Base-by-base conservation (phyloP, 2,113 vertebrate genomes). In the Bubo bubo region DNA sequence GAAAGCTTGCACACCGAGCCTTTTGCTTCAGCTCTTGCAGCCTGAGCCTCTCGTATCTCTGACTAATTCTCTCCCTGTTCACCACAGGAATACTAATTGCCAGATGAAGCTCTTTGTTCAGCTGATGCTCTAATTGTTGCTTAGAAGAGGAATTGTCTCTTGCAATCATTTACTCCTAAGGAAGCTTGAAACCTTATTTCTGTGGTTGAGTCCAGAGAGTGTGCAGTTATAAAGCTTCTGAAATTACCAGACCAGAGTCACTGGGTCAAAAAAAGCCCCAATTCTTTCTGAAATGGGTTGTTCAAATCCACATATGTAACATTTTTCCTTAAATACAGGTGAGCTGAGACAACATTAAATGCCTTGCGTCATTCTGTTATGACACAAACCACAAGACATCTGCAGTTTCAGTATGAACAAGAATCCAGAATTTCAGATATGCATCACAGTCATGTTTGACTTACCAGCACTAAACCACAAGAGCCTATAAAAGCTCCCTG, bases 41-140 rank as follows among this genome's bases (percentile, higher is more conserved):
- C 35, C 66, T 82, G 80, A 95, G 89, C 70, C 77, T 91, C 80
- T 84, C 66, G 73, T 81, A 95, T 95, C 76, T 92, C 86, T 96
- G 68, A 75, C 86, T 95, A 93, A 97, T 95, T 97, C 88, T 87
- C 62, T 97, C 73, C 27, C 93, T 87, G 83, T 66, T 96, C 96
- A 93, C 91, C 83, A 87, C 80, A 95, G 88, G 97, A 97, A 96
- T 97, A 97, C 96, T 96, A 96, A 97, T 96, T 95, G 89, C 80
- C 97, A 95, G 90, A 94, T 93, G 95, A 97, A 97, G 84, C 70
- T 97, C 95, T 95, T 97, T 97, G 97, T 97, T 96, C 86, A 70
- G 88, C 77, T 97, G 90, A 94, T 95, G 93, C 91, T 92, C 59
- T 95, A 94, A 97, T 90, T 94, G 88, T 91, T 89, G 71, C 56